Conservation (phyloP, 2,888 invertebrate species). For the Empis livida region DNA sequence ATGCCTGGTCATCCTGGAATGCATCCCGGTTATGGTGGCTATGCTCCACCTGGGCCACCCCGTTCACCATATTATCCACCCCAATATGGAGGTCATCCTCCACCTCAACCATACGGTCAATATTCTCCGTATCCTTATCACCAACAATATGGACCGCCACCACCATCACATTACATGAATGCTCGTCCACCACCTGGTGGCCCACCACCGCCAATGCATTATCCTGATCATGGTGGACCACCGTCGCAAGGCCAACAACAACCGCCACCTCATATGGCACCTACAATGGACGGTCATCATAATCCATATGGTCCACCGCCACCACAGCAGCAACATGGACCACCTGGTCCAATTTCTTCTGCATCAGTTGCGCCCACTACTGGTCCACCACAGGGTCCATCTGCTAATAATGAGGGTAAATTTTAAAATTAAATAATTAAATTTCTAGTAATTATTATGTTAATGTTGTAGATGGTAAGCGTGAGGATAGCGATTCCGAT, state of each 20-base stretch:
- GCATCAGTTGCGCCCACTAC: too few species aligned
- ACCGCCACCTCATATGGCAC: conserved; percentile 16
- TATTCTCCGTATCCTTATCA: conserved; percentile 34
- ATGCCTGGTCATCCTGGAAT: conserved; percentile 29
- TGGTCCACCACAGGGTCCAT: background rate
- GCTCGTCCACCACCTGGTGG: conserved; percentile 21
- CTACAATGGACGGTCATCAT: conserved; percentile 17
- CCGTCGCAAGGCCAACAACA: conserved; percentile 18
- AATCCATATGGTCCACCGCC: conserved; percentile 14
- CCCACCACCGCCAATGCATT: conserved; percentile 18
- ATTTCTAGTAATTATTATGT: too few species aligned
- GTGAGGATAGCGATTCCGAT: conserved; percentile 22
- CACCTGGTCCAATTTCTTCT: background rate
- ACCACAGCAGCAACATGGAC: background rate
- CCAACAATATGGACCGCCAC: conserved; percentile 31
- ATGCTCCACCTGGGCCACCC: conserved; percentile 29
- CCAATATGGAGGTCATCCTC: conserved; percentile 33
- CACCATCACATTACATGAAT: conserved; percentile 28
- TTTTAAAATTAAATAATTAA: conserved; percentile 5
- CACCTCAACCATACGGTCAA: conserved; percentile 30
- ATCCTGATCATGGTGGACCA: conserved; percentile 16
- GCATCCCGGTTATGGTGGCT: conserved; percentile 29
- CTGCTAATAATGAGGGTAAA: conserved; percentile 1
- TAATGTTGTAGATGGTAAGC: conserved; percentile 14
- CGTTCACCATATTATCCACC: conserved; percentile 34